A percentile compares a stretch with the other conserved stretches of the same genome.
Evolutionary conservation across 2,797 vertebrate genomes (phyloP).

Genomic region (Synanceia verrucosa): DNA sequence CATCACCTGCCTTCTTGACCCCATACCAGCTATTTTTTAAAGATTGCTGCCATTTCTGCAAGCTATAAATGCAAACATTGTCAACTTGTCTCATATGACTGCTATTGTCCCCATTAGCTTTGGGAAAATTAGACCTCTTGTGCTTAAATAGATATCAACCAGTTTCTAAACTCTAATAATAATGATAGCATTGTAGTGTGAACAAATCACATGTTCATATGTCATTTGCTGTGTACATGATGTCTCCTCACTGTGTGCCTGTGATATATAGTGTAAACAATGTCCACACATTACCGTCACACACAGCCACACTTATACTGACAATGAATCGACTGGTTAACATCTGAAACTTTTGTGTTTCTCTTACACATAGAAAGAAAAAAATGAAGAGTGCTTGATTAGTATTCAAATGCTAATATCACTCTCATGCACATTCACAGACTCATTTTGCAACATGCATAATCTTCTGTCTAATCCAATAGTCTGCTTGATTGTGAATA

Average conservation of each 20-base stretch:
- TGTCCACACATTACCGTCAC: neutral
- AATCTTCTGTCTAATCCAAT: no score
- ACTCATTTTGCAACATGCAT: neutral
- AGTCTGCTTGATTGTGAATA: neutral
- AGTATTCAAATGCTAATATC: constrained; percentile 43
- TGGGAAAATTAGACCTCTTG: no score
- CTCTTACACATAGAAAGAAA: neutral
- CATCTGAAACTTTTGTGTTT: neutral
- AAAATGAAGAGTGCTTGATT: constrained; percentile 42
- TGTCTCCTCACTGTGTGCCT: neutral
- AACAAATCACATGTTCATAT: no score
- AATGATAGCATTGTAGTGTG: no score
- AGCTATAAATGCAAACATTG: no score
- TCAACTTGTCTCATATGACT: no score
- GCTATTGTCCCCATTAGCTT: no score
- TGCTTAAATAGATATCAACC: no score
- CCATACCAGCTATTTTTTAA: no score
- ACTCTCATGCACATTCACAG: constrained; percentile 5
- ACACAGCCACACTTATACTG: neutral
- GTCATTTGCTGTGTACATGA: neutral
- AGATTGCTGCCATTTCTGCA: no score
- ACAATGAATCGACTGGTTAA: constrained; percentile 1
- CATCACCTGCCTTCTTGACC: no score
- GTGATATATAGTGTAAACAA: neutral
- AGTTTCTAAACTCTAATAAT: no score